These are phyloP conservation scores for Vespertilio murinus DNA, from an alignment of 2,797 vertebrate genomes.

Conservation along the genomic window DNA sequence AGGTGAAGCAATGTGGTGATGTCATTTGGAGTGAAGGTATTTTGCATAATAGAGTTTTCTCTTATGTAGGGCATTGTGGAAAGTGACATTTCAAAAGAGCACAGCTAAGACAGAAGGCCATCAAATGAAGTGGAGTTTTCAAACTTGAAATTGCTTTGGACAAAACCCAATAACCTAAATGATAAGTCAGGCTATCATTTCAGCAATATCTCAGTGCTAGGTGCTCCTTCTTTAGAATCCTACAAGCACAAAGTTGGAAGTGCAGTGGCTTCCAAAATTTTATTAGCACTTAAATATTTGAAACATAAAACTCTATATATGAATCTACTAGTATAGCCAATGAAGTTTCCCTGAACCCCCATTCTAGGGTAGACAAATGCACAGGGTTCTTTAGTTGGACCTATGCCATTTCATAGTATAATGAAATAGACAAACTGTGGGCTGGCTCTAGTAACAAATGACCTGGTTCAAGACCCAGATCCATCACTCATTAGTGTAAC, in stretches of 20 bases:
- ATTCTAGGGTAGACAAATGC: neutral
- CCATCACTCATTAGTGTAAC: neutral
- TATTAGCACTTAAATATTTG: neutral
- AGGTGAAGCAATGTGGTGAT: slow-evolving; percentile 44
- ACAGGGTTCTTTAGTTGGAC: neutral
- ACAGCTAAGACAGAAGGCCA: slow-evolving; percentile 18
- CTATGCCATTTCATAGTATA: neutral
- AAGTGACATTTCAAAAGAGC: slow-evolving; percentile 72
- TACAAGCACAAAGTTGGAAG: neutral
- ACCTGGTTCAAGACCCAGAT: neutral
- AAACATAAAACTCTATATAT: neutral
- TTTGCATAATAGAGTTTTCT: slow-evolving; percentile 71
- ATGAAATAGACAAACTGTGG: neutral
- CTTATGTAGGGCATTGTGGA: neutral
- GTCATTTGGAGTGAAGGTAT: slow-evolving; percentile 27
- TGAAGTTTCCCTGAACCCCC: neutral
- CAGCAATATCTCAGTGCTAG: neutral
- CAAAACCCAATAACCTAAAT: slow-evolving; percentile 36
- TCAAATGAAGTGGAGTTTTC: slow-evolving; percentile 12
- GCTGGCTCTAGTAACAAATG: neutral
- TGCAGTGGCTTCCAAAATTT: neutral
- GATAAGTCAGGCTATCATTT: neutral
- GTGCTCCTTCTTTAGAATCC: neutral
- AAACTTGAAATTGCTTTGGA: slow-evolving; percentile 8
- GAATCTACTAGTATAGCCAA: neutral